Base-by-base conservation (phyloP, 2,888 invertebrate genomes). In the Amblyjoppa fuscipennis region DNA sequence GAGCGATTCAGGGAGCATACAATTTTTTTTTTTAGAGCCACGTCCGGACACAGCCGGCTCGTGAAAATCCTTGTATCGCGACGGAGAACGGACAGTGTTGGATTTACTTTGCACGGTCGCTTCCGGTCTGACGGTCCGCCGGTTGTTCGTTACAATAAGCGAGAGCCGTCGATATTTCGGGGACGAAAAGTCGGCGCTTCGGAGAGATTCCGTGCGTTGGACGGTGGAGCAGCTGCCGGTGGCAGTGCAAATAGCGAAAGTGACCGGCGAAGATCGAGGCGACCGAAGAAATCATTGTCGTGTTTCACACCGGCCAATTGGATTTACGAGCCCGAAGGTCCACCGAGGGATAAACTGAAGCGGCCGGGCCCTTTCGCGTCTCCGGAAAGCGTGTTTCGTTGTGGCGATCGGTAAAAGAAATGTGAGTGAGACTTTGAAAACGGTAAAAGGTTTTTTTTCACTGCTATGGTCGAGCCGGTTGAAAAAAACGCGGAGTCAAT, bases 261-360 rank as follows among this genome's bases (percentile, higher is more conserved):
- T 73, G 59, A 56, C 16, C 34, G 59, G 28, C n/a, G 28, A 31
- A 45, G 25, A 49, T 51, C 51, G 70, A 53, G 41, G 1, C 51
- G 20, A 51, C 38, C 68, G 34, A 64, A 61, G 31, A 51, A 79
- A 78, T 79, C 69, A 83, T 84, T 75, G 74, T 80, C 83, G 64
- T 75, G 41, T 75, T 75, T 80, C 83, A 75, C 64, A 53, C 64
- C 78, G 64, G 64, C 20, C 73, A 16, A 79, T 75, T 80, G 53
- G 64, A 75, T 84, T 84, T 84, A 84, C 70, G 83, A 80, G 75
- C 64, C 34, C 45, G 56, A 70, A 16, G 28, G n/a, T 28, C 51
- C 51, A 28, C 11, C 68, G 68, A 68, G 68, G 49, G 34, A 66
- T 28, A 25, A 11, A 13, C 45, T 70, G 25, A n/a, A 66, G 28